These are phyloP conservation scores for Eucera pruinosa DNA, from an alignment of 2,888 invertebrate species.

Conservation along the genomic window DNA sequence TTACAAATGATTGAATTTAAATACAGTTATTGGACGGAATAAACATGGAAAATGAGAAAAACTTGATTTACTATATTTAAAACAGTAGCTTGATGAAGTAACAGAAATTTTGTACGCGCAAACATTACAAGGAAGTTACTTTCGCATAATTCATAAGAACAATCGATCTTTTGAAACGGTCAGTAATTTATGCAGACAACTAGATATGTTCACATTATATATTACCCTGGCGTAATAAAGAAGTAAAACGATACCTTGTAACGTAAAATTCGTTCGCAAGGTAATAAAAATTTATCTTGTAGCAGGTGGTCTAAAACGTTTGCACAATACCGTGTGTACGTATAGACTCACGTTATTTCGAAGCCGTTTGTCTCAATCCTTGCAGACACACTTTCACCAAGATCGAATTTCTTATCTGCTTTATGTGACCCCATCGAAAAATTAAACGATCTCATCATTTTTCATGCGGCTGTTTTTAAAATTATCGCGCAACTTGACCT, in stretches of 20 bases:
- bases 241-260: constrained; percentile 16
- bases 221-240: constrained; percentile 1
- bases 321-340: constrained; percentile 30
- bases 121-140: neutral
- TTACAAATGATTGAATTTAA: no score
- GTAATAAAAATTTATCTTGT: constrained; percentile 53
- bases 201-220: neutral
- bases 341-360: constrained; percentile 32
- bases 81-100: no score
- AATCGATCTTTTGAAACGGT: neutral
- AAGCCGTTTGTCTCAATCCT: constrained; percentile 55
- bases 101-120: no score
- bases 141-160: neutral
- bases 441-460: constrained; percentile 27
- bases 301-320: constrained; percentile 53
- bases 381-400: constrained; percentile 55
- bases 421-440: constrained; percentile 24
- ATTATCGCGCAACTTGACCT: neutral
- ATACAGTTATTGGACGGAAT: no score
- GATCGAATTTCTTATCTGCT: constrained; percentile 53
- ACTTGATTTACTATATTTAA: no score
- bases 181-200: neutral
- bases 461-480: neutral
- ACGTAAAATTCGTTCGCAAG: constrained; percentile 14
- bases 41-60: no score